Percentiles rank a stretch among this genome's conserved stretches.
Conservation (phyloP, 2,113 vertebrate genomes). For the Vombatus ursinus region DNA sequence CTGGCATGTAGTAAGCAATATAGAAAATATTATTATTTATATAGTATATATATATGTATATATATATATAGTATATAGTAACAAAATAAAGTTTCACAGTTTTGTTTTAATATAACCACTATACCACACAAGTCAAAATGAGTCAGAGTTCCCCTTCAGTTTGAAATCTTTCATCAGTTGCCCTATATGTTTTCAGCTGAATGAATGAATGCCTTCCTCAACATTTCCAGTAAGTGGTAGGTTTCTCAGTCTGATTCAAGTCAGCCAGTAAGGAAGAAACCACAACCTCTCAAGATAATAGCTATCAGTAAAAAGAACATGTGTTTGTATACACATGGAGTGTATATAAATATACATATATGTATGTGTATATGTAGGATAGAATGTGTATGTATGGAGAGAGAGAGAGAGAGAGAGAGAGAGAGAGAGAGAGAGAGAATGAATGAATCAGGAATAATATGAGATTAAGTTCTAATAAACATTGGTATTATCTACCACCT, state of each 20-base stretch:
- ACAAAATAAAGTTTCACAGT: background rate
- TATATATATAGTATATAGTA: no score
- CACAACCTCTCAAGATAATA: background rate
- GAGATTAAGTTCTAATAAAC: no score
- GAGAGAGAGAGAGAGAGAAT: no score
- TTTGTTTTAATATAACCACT: no score
- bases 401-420: no score
- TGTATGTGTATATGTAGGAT: background rate
- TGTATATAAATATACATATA: background rate
- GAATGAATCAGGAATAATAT: no score
- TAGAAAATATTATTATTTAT: no score
- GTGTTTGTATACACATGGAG: no score
- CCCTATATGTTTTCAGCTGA: background rate
- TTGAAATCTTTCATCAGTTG: background rate
- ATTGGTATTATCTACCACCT: background rate
- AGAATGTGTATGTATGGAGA: background rate
- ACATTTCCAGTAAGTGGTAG: background rate
- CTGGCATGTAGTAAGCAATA: background rate
- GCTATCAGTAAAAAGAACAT: background rate
- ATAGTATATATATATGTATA: no score
- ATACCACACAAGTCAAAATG: no score
- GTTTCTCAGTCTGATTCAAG: background rate
- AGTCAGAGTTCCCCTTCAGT: background rate
- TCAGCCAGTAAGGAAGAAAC: background rate
- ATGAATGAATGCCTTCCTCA: background rate